Evolutionary conservation across 2,797 vertebrate species (phyloP), one percentile per base, ranked within the genome.

Genomic region (Sitta carolinensis): DNA sequence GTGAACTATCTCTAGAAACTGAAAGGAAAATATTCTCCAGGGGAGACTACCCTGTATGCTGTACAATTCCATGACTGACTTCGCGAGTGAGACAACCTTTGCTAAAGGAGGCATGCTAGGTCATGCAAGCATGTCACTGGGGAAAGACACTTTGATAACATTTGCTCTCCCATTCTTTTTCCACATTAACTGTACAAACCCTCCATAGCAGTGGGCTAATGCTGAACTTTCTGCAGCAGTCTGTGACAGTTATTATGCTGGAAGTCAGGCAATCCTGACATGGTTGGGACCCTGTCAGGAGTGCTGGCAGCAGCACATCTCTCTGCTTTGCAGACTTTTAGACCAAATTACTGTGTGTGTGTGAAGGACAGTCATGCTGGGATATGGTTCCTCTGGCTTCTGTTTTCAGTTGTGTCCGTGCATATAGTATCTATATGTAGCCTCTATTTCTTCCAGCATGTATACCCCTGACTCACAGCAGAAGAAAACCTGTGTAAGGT

Each of bases 281-380:
- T 62, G 50, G 18, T 51, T 90, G 68, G 21, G 52, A 86, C 14
- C 32, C 30, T 62, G 54, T 50, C 73, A 92, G 69, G 48, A 70
- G 55, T 38, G 29, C 47, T 79, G 77, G 48, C 70, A 90, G 62
- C 48, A 95, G 45, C 55, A 75, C 11, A 10, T 13, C 64, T 52
- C 40, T 83, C 81, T 10, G 5, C 43, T 91, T 75, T 43, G 32
- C 16, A 67, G 30, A 34, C 22, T 97, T 95, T 68, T 50, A 91
- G 78, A 52, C 23, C 29, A 64, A 90, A 86, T 88, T 83, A 84
- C 50, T 48, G 21, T 69, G 21, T 69, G 58, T 13, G 38, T 43
- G 3, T 85, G 26, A 77, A 40, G 69, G 26, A 69, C 62, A 36
- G 34, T 59, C 29, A 22, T 81, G 38, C 15, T 83, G 22, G 30